Conservation (phyloP, 2,888 invertebrate species). For the Schizotus pectinicornis region DNA sequence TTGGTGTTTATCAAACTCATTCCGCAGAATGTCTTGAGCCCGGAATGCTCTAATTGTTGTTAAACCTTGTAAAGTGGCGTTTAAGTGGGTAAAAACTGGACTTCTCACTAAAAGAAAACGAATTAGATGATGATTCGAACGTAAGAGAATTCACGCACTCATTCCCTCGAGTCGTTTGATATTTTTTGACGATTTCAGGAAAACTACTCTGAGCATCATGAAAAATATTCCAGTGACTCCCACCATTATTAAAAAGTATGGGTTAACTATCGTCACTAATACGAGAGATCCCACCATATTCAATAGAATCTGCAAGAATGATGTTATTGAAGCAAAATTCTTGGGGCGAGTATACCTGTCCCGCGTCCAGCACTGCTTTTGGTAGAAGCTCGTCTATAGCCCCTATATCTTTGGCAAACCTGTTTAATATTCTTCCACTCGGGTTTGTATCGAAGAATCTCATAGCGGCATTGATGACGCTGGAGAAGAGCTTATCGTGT, state of each 20-base stretch:
- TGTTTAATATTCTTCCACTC: constrained; percentile 76
- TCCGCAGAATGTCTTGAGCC: constrained; percentile 68
- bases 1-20: constrained; percentile 63
- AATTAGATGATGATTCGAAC: background rate
- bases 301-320: constrained; percentile 56
- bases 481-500: constrained; percentile 74
- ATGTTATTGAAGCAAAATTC: background rate
- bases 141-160: constrained; percentile 60
- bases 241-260: constrained; percentile 59
- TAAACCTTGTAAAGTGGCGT: constrained; percentile 78
- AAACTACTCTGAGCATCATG: constrained; percentile 67
- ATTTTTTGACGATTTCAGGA: constrained; percentile 72
- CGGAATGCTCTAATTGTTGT: constrained; percentile 81
- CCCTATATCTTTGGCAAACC: constrained; percentile 86
- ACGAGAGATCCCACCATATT: constrained; percentile 61
- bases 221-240: constrained; percentile 66
- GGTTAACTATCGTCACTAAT: constrained; percentile 64
- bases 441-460: constrained; percentile 87
- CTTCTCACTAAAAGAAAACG: constrained; percentile 69
- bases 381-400: constrained; percentile 78
- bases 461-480: constrained; percentile 64
- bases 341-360: constrained; percentile 54
- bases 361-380: constrained; percentile 67
- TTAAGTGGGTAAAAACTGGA: constrained; percentile 83
- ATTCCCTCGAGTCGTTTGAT: constrained; percentile 73